Percentiles rank a stretch among this genome's conserved stretches.
Conservation (phyloP, 1,140 invertebrate genomes). For the Cherax quadricarinatus region DNA sequence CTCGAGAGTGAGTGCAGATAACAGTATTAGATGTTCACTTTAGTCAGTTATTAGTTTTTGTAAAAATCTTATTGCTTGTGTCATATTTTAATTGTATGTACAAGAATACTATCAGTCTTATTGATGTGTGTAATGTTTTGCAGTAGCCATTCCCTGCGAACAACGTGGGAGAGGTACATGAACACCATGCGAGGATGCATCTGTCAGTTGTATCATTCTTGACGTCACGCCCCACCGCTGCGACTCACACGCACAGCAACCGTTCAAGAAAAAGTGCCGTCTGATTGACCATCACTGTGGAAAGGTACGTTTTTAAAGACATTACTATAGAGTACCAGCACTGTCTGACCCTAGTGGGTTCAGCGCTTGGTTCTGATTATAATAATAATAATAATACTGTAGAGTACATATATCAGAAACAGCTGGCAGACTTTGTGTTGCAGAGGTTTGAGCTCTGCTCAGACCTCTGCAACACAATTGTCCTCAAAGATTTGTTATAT, state of each 20-base stretch:
- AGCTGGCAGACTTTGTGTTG: background rate
- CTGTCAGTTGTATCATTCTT: constrained; percentile 55
- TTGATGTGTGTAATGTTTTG: background rate
- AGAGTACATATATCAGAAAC: background rate
- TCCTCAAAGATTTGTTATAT: no score
- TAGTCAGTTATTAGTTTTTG: no score
- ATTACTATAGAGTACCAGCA: no score
- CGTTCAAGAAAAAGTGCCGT: constrained; percentile 54
- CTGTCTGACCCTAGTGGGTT: no score
- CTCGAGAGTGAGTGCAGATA: no score
- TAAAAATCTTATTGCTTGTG: no score
- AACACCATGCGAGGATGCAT: constrained; percentile 60
- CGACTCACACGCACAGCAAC: constrained; percentile 52
- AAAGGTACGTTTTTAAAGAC: constrained; percentile 15
- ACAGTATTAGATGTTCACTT: background rate
- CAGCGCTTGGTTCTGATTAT: no score
- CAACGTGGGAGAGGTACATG: constrained; percentile 57
- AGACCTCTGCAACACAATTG: no score
- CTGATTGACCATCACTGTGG: constrained; percentile 48
- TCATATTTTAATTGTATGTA: background rate
- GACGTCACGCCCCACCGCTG: constrained; percentile 61
- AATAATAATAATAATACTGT: no score
- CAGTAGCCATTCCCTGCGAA: constrained; percentile 40
- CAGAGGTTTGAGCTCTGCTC: no score
- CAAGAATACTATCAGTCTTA: background rate